Conservation (phyloP, 2,888 invertebrate genomes). For the Crioceris asparagi region DNA sequence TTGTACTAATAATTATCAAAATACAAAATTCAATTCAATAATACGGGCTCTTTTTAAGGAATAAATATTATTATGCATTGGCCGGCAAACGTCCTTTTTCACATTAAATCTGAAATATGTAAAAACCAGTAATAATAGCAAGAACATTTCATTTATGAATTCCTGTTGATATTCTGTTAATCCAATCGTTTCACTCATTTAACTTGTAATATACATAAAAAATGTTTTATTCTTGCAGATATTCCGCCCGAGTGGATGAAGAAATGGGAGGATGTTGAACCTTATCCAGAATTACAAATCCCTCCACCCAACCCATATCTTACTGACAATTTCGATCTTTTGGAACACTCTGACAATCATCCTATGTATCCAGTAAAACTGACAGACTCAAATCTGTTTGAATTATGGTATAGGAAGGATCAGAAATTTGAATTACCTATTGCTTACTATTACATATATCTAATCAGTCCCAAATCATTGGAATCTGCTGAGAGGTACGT, state of each 20-base stretch:
- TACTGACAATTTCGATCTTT: conserved; percentile 56
- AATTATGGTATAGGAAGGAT: conserved; percentile 79
- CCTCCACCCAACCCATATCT: conserved; percentile 66
- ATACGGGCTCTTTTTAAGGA: no score
- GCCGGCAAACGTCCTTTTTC: no score
- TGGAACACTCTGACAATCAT: conserved; percentile 36
- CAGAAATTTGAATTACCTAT: conserved; percentile 72
- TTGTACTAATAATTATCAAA: no score
- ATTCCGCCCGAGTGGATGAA: conserved; percentile 53
- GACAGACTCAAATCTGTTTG: conserved; percentile 43
- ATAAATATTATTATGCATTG: no score
- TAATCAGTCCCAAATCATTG: conserved; percentile 56
- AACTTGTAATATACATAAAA: neutral
- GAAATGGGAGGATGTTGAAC: conserved; percentile 49
- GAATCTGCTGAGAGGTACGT: conserved; percentile 54
- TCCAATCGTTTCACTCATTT: neutral
- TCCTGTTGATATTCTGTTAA: neutral
- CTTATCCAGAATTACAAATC: conserved; percentile 50
- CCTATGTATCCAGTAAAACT: conserved; percentile 48
- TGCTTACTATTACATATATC: conserved; percentile 60
- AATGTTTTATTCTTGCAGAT: conserved; percentile 37
- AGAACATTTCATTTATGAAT: neutral
- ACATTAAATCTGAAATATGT: no score
- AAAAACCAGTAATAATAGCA: conserved; percentile 2
- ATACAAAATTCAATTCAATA: no score